Conservation (phyloP, 2,888 invertebrate genomes). For the Zelleria hepariella region DNA sequence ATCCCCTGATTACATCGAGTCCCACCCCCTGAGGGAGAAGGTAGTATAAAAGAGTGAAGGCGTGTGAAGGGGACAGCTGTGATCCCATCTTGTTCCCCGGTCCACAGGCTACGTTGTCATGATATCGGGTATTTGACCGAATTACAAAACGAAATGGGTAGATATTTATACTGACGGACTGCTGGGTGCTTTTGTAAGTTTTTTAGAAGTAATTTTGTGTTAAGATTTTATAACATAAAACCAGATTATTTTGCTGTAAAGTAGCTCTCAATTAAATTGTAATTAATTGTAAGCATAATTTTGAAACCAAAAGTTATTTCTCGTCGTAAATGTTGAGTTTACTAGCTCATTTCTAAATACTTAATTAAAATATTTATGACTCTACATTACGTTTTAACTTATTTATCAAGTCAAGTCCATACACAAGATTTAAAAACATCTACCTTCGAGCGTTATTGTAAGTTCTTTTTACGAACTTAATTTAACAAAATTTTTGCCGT, state of each 20-base stretch:
- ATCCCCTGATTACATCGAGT: conserved; percentile 71
- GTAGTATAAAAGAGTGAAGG: conserved; percentile 13
- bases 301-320: too few relatives aligned
- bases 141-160: conserved; percentile 1
- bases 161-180: conserved; percentile 17
- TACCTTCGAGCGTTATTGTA: too few relatives aligned
- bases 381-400: too few relatives aligned
- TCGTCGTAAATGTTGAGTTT: too few relatives aligned
- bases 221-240: too few relatives aligned
- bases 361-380: too few relatives aligned
- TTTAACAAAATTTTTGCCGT: background rate
- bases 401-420: too few relatives aligned
- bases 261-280: too few relatives aligned
- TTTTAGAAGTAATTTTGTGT: background rate
- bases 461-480: background rate
- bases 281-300: too few relatives aligned
- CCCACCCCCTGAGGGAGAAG: conserved; percentile 62
- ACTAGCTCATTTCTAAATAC: too few relatives aligned
- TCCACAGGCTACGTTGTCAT: conserved; percentile 72
- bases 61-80: conserved; percentile 47
- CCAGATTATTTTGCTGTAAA: too few relatives aligned
- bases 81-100: conserved; percentile 76
- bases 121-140: conserved; percentile 51
- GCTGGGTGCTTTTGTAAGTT: conserved; percentile 18
- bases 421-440: too few relatives aligned